These are phyloP conservation scores for Anthopleura sola DNA, from an alignment of 64 coral and sea anemone genomes.

Conservation along the genomic window DNA sequence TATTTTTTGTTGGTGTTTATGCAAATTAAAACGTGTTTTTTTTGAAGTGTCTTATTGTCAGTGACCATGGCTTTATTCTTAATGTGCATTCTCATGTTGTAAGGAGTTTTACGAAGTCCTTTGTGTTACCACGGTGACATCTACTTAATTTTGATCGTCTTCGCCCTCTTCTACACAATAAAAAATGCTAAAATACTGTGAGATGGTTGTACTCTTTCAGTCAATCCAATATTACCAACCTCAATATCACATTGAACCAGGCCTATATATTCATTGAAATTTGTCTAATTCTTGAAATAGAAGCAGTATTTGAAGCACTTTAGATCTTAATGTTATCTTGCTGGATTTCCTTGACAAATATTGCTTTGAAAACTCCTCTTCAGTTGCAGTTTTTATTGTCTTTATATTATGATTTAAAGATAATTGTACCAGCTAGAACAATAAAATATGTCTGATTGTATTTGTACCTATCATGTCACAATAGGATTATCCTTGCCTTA, in stretches of 20 bases:
- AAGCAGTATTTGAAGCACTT: neutral
- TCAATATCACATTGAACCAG: neutral
- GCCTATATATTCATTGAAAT: neutral
- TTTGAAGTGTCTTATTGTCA: constrained; percentile 11
- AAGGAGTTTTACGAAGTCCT: constrained; percentile 8
- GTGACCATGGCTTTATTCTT: neutral
- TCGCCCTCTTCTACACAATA: neutral
- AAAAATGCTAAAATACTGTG: neutral
- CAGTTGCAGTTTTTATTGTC: neutral
- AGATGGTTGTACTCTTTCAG: neutral
- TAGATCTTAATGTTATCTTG: neutral
- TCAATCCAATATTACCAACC: neutral
- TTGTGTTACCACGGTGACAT: neutral
- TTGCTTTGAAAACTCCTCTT: neutral
- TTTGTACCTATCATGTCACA: neutral
- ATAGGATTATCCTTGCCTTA: neutral
- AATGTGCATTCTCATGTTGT: constrained; percentile 17
- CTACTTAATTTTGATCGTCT: neutral
- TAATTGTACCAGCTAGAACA: neutral
- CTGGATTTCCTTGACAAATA: neutral
- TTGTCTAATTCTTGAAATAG: neutral
- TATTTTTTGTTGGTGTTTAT: constrained; percentile 22
- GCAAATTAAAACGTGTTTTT: constrained; percentile 22
- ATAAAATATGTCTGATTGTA: neutral
- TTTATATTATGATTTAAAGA: neutral